Percentiles rank a stretch among this genome's conserved stretches.
phyloP scores from a whole-genome alignment of 2,113 vertebrate species.

The Hippoglossus stenolepis region DNA sequence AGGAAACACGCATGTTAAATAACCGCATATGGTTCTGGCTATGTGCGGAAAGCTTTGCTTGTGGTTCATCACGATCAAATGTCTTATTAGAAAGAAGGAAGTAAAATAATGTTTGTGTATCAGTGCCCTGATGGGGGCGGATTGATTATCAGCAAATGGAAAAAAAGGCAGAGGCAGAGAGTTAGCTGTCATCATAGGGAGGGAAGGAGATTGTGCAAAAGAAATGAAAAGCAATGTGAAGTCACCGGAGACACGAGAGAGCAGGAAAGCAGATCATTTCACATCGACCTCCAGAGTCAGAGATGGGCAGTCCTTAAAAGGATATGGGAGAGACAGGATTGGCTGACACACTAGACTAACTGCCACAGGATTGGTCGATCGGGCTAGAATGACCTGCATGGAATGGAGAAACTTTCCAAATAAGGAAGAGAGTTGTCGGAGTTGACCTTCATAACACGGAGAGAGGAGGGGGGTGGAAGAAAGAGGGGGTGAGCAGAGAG shows the following conservation, averaged over 20 bases:
- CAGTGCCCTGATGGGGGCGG: background rate
- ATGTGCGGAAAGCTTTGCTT: constrained; percentile 20
- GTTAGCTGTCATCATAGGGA: constrained; percentile 14
- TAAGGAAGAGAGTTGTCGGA: constrained; percentile 88
- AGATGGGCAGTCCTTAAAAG: constrained; percentile 91
- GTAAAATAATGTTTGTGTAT: constrained; percentile 17
- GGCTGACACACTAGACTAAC: constrained; percentile 74
- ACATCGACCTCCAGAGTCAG: constrained; percentile 70
- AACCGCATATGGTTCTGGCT: constrained; percentile 39
- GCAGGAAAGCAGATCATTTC: constrained; percentile 65
- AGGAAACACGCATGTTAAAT: constrained; percentile 52
- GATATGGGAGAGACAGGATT: constrained; percentile 84
- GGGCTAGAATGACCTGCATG: constrained; percentile 86
- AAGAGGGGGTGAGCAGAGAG: constrained; percentile 12
- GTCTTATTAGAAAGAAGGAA: constrained; percentile 42
- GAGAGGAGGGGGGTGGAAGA: constrained; percentile 49
- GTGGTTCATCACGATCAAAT: constrained; percentile 30
- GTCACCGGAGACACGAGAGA: constrained; percentile 43
- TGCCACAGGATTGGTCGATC: constrained; percentile 83
- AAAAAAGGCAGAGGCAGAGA: constrained; percentile 25
- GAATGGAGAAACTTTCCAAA: constrained; percentile 91
- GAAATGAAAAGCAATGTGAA: constrained; percentile 36
- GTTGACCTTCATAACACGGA: constrained; percentile 86
- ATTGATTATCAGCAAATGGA: constrained; percentile 36
- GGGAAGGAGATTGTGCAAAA: constrained; percentile 14